Base-by-base conservation (phyloP, 2,797 vertebrate genomes). In the Erethizon dorsatum region DNA sequence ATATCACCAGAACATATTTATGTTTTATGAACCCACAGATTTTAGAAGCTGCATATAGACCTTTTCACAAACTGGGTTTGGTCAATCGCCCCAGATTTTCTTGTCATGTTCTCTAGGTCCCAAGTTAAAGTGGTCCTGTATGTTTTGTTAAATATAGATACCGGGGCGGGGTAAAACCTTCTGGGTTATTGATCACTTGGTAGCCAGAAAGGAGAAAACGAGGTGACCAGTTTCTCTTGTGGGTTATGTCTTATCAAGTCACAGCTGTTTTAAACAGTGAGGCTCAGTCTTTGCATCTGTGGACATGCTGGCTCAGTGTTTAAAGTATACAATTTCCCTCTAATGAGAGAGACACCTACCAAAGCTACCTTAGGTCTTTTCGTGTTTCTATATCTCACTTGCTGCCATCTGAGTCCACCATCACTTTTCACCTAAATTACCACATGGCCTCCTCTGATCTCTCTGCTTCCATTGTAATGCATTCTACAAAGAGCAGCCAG, bases 61-160 rank as follows among this genome's bases (percentile, higher is more conserved):
- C 61, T 86, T 91, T 95, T 91, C 31, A 89, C 24, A 86, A 94
- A 92, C 54, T 73, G 41, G 22, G 24, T 82, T 90, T 33, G 9
- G 15, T 33, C 45, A 77, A 56, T 90, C 41, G 92, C 37, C 56
- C 75, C 67, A 83, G 61, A 31, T 59, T 80, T 28, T 82, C 41
- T 88, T 31, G 3, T 93, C 52, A 41, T n/a, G 61, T 28, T 71
- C 20, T 56, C 22, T 13, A 83, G 50, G 11, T 89, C 20, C 9
- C 77, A 93, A 67, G 45, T 91, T 69, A 67, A 84, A 93, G 54
- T 54, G 37, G 3, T 5, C 10, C 47, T 37, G 33, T 75, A 9
- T 95, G 20, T 61, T 95, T 73, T 86, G 24, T 90, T 95, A 84
- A 86, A 71, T 59, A 75, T 14, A 91, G 61, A 78, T 78, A n/a